A percentile compares a stretch with the other conserved stretches of the same genome.
phyloP scores from a whole-genome alignment of 2,797 vertebrate species.

The Macroramphosus scolopax region DNA sequence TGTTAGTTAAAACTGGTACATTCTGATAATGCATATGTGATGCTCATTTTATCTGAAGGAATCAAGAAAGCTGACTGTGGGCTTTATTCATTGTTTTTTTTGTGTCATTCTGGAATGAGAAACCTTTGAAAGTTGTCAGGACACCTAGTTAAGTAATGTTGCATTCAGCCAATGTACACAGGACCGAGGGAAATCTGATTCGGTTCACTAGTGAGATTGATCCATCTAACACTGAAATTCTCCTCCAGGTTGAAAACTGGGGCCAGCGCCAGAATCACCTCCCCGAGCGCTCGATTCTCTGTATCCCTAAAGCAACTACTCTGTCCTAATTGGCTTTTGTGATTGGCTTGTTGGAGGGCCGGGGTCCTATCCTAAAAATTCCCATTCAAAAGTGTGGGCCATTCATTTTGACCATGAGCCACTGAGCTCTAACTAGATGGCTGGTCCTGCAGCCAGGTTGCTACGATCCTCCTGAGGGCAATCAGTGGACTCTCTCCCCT shows the following conservation, averaged over 20 bases:
- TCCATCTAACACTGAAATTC: conserved; percentile 57
- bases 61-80: no score
- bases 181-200: conserved; percentile 75
- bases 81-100: no score
- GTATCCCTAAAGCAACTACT: conserved; percentile 71
- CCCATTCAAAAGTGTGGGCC: conserved; percentile 63
- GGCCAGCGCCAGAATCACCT: conserved; percentile 67
- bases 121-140: conserved; percentile 53
- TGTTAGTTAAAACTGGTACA: no score
- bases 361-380: conserved; percentile 70
- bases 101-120: no score
- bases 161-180: conserved; percentile 70
- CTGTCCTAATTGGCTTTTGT: conserved; percentile 81
- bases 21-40: no score
- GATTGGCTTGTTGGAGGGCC: conserved; percentile 80
- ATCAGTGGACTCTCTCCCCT: conserved; percentile 67
- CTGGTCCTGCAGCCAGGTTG: conserved; percentile 56
- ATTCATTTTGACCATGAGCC: conserved; percentile 70
- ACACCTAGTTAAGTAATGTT: conserved; percentile 61
- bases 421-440: conserved; percentile 76
- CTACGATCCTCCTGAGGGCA: conserved; percentile 73
- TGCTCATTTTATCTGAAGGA: no score
- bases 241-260: conserved; percentile 62
- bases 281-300: conserved; percentile 65
- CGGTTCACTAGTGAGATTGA: conserved; percentile 71